Evolutionary conservation across 2,113 vertebrate species (phyloP).

Genomic region (Leuciscus idus): DNA sequence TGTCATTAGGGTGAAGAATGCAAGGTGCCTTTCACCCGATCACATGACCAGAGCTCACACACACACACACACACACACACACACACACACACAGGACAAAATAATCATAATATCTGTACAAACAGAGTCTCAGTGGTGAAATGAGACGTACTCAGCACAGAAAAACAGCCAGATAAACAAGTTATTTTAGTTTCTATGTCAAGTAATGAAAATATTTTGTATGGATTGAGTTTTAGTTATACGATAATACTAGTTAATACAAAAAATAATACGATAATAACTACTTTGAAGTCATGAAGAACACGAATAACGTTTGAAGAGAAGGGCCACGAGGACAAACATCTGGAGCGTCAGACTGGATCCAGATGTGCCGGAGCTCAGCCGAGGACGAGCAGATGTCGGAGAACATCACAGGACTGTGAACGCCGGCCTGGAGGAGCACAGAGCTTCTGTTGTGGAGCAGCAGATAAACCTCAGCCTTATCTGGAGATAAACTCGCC

Average conservation of each 20-base stretch:
- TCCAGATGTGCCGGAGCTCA: not conserved
- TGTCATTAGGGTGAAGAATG: constrained; percentile 48
- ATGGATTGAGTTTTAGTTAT: not conserved
- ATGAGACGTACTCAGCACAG: too few relatives aligned
- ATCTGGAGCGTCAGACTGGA: not conserved
- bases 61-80: constrained; percentile 31
- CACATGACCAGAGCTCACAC: constrained; percentile 40
- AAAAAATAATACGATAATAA: too few relatives aligned
- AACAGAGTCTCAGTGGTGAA: not conserved
- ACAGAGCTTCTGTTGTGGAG: too few relatives aligned
- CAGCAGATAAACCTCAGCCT: too few relatives aligned
- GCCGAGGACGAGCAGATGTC: not conserved
- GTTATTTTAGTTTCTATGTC: too few relatives aligned
- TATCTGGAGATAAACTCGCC: too few relatives aligned
- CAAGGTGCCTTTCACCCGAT: constrained; percentile 59
- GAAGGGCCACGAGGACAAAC: not conserved
- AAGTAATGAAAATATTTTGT: not conserved
- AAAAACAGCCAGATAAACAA: too few relatives aligned
- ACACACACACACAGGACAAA: not conserved
- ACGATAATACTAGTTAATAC: too few relatives aligned
- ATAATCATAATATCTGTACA: not conserved
- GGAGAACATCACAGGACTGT: not conserved
- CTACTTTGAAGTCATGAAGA: not conserved
- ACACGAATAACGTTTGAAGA: too few relatives aligned
- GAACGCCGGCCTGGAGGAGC: too few relatives aligned